Percentiles rank a stretch among this genome's conserved stretches.
phyloP scores from a whole-genome alignment of 30 jellyfish, hydroid and myxozoan species.

The Aurelia aurita complex sp. Pacific region DNA sequence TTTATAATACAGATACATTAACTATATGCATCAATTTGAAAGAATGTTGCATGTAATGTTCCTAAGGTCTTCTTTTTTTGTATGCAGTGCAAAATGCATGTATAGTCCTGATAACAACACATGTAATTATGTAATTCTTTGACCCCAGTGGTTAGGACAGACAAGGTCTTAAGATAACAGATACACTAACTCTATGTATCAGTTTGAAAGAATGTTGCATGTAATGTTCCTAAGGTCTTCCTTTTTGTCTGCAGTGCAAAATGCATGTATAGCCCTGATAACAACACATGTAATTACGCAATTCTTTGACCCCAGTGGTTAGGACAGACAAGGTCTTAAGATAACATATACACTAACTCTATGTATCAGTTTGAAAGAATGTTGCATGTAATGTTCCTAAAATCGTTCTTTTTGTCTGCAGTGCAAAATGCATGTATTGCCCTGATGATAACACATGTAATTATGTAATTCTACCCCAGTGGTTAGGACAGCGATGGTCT shows the following conservation, averaged over 20 bases:
- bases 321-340: no score
- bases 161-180: no score
- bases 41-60: not conserved
- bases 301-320: no score
- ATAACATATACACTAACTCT: no score
- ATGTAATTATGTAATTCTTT: no score
- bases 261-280: conserved; percentile 85
- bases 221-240: not conserved
- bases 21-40: not conserved
- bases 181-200: not conserved
- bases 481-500: no score
- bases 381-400: not conserved
- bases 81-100: conserved; percentile 63
- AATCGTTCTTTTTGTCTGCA: not conserved
- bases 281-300: no score
- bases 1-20: no score
- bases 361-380: not conserved
- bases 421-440: conserved; percentile 76
- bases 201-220: not conserved
- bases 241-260: conserved; percentile 49
- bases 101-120: conserved; percentile 73
- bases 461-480: no score
- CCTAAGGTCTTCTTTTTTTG: not conserved
- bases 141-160: no score
- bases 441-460: conserved; percentile 49